Evolutionary conservation across 2,888 invertebrate species (phyloP).

Genomic region (Agonopterix subpropinquella): DNA sequence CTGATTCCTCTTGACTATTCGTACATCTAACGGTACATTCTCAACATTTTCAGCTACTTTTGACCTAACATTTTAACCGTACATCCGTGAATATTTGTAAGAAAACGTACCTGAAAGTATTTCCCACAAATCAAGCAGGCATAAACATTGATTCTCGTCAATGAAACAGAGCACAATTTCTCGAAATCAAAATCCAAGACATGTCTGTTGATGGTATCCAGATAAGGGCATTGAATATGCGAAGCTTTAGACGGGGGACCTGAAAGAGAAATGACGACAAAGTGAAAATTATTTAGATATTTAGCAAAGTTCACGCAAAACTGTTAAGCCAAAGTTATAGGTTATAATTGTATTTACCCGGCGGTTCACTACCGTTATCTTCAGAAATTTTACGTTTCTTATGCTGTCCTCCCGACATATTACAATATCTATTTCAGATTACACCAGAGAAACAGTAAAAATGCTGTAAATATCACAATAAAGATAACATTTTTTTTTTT

Average conservation of each 20-base stretch:
- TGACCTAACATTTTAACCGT: too few relatives aligned
- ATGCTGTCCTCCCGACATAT: conserved; percentile 32
- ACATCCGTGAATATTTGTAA: too few relatives aligned
- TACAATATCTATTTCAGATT: conserved; percentile 1
- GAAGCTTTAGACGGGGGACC: conserved; percentile 27
- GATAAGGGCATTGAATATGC: conserved; percentile 90
- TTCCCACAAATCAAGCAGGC: conserved; percentile 99
- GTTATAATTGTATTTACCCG: conserved; percentile 2
- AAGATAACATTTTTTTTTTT: too few relatives aligned
- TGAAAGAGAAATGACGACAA: conserved; percentile 22
- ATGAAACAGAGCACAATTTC: conserved; percentile 97
- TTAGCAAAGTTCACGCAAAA: too few relatives aligned
- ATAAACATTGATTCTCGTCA: conserved; percentile 99
- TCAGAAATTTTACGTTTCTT: conserved; percentile 47
- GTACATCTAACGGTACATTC: too few relatives aligned
- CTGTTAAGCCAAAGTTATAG: background rate
- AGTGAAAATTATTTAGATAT: background rate
- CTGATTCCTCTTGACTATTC: too few relatives aligned
- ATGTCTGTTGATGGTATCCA: conserved; percentile 98
- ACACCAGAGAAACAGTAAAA: too few relatives aligned
- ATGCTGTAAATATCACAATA: too few relatives aligned
- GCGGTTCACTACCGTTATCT: conserved; percentile 36
- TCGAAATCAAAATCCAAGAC: conserved; percentile 99
- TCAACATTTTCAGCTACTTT: too few relatives aligned
- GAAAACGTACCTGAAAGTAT: conserved; percentile 84